Evolutionary conservation across 2,888 invertebrate species (phyloP).

Genomic region (Caenorhabditis angaria): DNA sequence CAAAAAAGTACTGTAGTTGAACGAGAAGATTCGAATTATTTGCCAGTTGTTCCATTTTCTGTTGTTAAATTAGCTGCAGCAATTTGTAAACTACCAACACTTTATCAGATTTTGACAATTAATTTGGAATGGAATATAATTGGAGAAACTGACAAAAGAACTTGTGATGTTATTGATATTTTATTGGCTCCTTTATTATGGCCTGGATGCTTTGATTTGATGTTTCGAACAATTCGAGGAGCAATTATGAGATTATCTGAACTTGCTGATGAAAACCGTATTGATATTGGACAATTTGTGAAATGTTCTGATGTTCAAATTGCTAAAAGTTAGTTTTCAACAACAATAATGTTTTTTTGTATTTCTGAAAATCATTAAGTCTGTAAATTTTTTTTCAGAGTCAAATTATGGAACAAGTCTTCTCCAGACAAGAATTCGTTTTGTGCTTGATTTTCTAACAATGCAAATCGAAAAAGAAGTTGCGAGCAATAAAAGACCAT

Average conservation of each 20-base stretch:
- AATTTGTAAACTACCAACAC: slow-evolving; percentile 26
- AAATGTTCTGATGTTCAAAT: slow-evolving; percentile 16
- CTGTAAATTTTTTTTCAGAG: slow-evolving; percentile 17
- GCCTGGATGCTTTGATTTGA: slow-evolving; percentile 35
- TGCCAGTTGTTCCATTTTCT: slow-evolving; percentile 38
- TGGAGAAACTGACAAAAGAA: slow-evolving; percentile 9
- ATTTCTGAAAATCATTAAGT: too few species aligned
- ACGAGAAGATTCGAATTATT: neutral
- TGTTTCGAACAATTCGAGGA: slow-evolving; percentile 38
- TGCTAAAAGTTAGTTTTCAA: slow-evolving; percentile 13
- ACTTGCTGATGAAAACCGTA: slow-evolving; percentile 46
- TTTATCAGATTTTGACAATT: slow-evolving; percentile 30
- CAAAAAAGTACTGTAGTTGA: slow-evolving; percentile 26
- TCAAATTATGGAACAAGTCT: slow-evolving; percentile 55
- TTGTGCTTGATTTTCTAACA: slow-evolving; percentile 55
- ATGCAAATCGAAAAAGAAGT: slow-evolving; percentile 42
- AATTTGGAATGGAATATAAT: slow-evolving; percentile 26
- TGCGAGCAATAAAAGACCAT: slow-evolving; percentile 33
- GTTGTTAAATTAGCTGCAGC: slow-evolving; percentile 33
- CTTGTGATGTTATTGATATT: slow-evolving; percentile 32
- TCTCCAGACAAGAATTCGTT: slow-evolving; percentile 45
- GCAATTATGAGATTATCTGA: slow-evolving; percentile 53
- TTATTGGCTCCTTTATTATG: slow-evolving; percentile 48
- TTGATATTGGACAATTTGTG: slow-evolving; percentile 16
- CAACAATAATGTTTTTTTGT: too few species aligned